Conservation (phyloP, 2,113 vertebrate genomes). For the Nycticebus coucang region DNA sequence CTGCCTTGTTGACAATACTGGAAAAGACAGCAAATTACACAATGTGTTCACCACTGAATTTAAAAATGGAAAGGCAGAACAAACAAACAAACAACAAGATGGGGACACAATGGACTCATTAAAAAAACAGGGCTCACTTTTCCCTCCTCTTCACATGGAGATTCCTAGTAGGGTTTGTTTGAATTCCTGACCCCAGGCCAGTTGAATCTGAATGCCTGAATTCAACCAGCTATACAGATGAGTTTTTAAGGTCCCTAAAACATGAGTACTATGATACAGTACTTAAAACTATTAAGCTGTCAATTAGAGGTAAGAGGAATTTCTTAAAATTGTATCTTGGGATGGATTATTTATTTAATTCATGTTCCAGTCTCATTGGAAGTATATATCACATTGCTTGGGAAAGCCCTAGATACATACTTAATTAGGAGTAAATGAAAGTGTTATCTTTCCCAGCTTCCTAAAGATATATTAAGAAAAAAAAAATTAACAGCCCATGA, state of each 20-base stretch:
- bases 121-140: not conserved
- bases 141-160: not conserved
- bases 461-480: not conserved
- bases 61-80: not conserved
- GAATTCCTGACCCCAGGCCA: not conserved
- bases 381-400: not conserved
- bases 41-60: not conserved
- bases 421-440: conserved; percentile 38
- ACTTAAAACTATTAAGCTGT: not conserved
- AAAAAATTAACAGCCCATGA: not conserved
- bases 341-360: not conserved
- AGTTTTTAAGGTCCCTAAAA: not conserved
- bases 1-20: not conserved
- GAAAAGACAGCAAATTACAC: not conserved
- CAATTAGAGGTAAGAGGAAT: not conserved
- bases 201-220: not conserved
- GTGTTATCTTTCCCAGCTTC: not conserved
- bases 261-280: not conserved
- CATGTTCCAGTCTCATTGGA: not conserved
- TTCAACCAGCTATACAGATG: not conserved
- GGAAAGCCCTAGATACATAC: not conserved
- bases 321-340: not conserved
- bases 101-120: not conserved
- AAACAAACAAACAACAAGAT: not conserved
- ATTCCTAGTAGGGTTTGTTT: not conserved